Evolutionary conservation across 2,888 invertebrate genomes (phyloP).

Genomic region (Drosophila neotestacea): DNA sequence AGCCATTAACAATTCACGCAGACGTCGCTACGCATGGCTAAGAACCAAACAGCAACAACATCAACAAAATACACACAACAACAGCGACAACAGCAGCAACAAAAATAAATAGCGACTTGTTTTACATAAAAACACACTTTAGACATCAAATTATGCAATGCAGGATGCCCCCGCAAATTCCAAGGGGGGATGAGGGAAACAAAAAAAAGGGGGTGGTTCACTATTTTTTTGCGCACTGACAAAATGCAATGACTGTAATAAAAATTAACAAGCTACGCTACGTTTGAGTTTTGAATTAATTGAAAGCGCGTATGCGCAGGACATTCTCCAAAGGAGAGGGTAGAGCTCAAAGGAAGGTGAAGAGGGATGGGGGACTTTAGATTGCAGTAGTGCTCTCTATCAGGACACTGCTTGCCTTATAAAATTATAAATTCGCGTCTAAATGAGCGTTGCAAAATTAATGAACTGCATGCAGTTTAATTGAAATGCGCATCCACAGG

Average conservation of each 20-base stretch:
- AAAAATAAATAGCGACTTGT: constrained; percentile 61
- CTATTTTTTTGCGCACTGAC: constrained; percentile 52
- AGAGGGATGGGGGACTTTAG: not conserved
- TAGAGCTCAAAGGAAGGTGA: constrained; percentile 14
- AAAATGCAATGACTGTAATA: constrained; percentile 78
- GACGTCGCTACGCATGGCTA: constrained; percentile 60
- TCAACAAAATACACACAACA: constrained; percentile 32
- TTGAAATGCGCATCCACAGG: constrained; percentile 71
- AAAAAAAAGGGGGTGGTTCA: not conserved
- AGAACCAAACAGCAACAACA: constrained; percentile 51
- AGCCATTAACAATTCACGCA: constrained; percentile 75
- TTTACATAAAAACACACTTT: constrained; percentile 78
- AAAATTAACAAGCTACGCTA: constrained; percentile 82
- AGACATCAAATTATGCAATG: constrained; percentile 77
- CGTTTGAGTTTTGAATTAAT: constrained; percentile 82
- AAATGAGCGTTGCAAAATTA: constrained; percentile 80
- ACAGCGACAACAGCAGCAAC: constrained; percentile 29
- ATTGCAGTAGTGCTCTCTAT: constrained; percentile 10
- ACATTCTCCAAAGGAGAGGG: constrained; percentile 45
- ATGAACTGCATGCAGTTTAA: constrained; percentile 80
- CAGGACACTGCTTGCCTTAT: constrained; percentile 43
- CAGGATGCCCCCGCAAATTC: constrained; percentile 27
- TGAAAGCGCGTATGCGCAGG: constrained; percentile 80
- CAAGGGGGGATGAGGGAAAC: not conserved
- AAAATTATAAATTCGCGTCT: constrained; percentile 79